Evolutionary conservation across 1,140 invertebrate species (phyloP).

Genomic region (Catajapyx aquilonaris): DNA sequence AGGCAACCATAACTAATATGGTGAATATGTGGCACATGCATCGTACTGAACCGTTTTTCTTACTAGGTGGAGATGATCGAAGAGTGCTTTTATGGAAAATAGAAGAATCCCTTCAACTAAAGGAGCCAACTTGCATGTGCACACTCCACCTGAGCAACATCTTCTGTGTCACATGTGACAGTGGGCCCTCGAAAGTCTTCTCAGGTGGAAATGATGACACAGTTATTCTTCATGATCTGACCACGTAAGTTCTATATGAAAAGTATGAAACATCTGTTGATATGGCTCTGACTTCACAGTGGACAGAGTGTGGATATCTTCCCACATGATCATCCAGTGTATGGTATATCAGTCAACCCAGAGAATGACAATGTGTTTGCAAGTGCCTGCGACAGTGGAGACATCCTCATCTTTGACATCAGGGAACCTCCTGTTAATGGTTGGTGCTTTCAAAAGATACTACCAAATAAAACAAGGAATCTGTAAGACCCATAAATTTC

Average conservation of each 20-base stretch:
- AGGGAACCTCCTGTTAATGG: slow-evolving; percentile 35
- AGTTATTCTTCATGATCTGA: slow-evolving; percentile 66
- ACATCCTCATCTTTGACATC: slow-evolving; percentile 65
- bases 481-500: not conserved
- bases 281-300: slow-evolving; percentile 21
- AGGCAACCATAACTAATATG: slow-evolving; percentile 5
- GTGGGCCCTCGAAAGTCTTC: slow-evolving; percentile 54
- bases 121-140: slow-evolving; percentile 46
- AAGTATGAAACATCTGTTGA: not conserved
- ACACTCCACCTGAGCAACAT: slow-evolving; percentile 78
- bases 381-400: slow-evolving; percentile 76
- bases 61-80: slow-evolving; percentile 74
- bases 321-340: slow-evolving; percentile 69
- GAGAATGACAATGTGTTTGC: slow-evolving; percentile 60
- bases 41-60: slow-evolving; percentile 5
- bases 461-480: not conserved
- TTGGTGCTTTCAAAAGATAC: slow-evolving; percentile 10
- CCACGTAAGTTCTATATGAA: slow-evolving; percentile 35
- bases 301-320: slow-evolving; percentile 50
- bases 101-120: slow-evolving; percentile 42
- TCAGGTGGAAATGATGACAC: slow-evolving; percentile 89
- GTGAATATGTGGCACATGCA: not conserved
- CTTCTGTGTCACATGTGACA: slow-evolving; percentile 73
- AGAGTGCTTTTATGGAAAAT: slow-evolving; percentile 75
- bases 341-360: slow-evolving; percentile 67